These are phyloP conservation scores for Rhopalosiphum maidis DNA, from an alignment of 1,140 invertebrate genomes.

Conservation along the genomic window DNA sequence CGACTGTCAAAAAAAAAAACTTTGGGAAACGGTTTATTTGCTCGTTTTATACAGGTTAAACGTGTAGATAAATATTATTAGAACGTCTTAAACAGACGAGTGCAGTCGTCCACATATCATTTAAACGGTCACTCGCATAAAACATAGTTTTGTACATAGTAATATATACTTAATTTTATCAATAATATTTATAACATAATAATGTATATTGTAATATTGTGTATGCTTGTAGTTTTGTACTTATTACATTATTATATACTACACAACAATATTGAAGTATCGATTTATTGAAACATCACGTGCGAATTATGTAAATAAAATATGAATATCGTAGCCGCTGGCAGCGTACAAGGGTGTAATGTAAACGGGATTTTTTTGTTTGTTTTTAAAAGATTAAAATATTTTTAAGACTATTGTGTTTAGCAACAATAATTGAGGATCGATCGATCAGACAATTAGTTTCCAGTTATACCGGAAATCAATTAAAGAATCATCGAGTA, in stretches of 20 bases:
- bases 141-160: background rate
- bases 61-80: background rate
- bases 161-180: constrained; percentile 1
- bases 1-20: background rate
- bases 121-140: background rate
- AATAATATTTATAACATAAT: background rate
- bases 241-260: background rate
- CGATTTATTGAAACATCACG: background rate
- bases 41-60: background rate
- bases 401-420: background rate
- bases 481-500: background rate
- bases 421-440: background rate
- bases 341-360: no score
- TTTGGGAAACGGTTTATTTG: background rate
- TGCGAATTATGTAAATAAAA: background rate
- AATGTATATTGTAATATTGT: background rate
- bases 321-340: no score
- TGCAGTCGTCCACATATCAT: background rate
- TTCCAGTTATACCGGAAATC: background rate
- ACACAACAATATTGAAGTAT: background rate
- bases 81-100: background rate
- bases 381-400: background rate
- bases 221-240: background rate
- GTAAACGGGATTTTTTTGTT: background rate
- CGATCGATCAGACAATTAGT: background rate